Conservation (phyloP, 1,140 invertebrate species). For the Galendromus occidentalis region DNA sequence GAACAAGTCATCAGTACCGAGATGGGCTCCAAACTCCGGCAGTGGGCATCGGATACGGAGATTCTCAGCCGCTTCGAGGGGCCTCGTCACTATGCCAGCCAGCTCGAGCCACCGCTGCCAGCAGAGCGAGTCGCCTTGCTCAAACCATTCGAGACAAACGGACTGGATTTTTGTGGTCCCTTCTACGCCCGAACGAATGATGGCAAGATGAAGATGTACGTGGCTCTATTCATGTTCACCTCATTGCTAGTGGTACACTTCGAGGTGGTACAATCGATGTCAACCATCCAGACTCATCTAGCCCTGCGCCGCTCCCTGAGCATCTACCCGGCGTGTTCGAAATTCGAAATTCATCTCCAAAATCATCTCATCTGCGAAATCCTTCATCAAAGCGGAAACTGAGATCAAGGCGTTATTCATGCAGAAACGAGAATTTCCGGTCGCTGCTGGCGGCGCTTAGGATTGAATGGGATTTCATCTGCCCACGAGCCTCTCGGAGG, state of each 20-base stretch:
- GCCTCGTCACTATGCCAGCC: neutral
- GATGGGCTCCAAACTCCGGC: neutral
- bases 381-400: too few relatives aligned
- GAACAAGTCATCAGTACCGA: neutral
- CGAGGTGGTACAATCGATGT: slow-evolving; percentile 26
- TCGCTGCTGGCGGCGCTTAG: neutral
- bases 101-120: slow-evolving; percentile 10
- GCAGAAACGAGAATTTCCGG: neutral
- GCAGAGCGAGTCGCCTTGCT: neutral
- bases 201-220: slow-evolving; percentile 24
- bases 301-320: neutral
- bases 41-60: neutral
- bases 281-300: slow-evolving; percentile 18
- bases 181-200: neutral
- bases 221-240: slow-evolving; percentile 30
- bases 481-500: neutral
- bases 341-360: neutral
- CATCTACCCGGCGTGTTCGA: neutral
- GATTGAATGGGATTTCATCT: neutral
- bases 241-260: slow-evolving; percentile 28
- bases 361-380: too few relatives aligned
- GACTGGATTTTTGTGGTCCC: slow-evolving; percentile 1
- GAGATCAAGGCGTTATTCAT: too few relatives aligned
- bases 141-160: neutral
- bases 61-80: neutral